Base-by-base conservation (phyloP, 92 coral and sea anemone genomes). In the Parazoanthus swiftii region DNA sequence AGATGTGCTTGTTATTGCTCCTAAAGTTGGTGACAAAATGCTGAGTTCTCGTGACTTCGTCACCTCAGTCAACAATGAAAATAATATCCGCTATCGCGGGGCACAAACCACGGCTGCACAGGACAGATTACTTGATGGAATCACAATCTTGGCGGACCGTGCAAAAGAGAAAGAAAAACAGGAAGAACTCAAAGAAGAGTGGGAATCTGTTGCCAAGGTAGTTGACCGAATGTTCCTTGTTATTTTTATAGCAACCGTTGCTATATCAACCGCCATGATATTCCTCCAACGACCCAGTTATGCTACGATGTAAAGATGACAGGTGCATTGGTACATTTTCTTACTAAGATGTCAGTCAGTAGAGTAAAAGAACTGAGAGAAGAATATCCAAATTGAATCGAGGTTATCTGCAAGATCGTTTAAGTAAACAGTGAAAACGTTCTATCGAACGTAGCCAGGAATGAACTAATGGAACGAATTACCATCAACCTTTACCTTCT, bases 201-300 rank as follows among this genome's bases (percentile, higher is more conserved):
- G 99, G 99, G 99, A 96, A 82, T 89, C 93, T 20, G 98, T 96
- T 74, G 99, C 99, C 33, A 96, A 95, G 93, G 99, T 96, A 39
- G 92, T 95, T 73, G 99, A 96, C 91, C 88, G 99, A 77, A 92
- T 94, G 43, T 96, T 96, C 72, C 90, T 96, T 71, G 58, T 95
- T 35, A 88, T 96, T 33, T 96, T 96, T 75, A 89, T 96, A 73
- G 94, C 95, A 77, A 96, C 99, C 2, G 98, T 96, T 88, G 92
- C 95, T 88, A 93, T 92, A 76, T 93, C 99, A 74, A 92, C 99
- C 25, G 92, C 98, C 14, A 87, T 96, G 91, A 95, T 96, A 58
- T 96, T 96, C 89, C 88, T 95, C 65, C 96, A 92, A 88, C 91
- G 95, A 74, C 99, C 99, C 43, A 91, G 92, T 85, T 95, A 93